These are phyloP conservation scores for Panthera leo DNA, from an alignment of 2,113 vertebrate species.

Conservation along the genomic window DNA sequence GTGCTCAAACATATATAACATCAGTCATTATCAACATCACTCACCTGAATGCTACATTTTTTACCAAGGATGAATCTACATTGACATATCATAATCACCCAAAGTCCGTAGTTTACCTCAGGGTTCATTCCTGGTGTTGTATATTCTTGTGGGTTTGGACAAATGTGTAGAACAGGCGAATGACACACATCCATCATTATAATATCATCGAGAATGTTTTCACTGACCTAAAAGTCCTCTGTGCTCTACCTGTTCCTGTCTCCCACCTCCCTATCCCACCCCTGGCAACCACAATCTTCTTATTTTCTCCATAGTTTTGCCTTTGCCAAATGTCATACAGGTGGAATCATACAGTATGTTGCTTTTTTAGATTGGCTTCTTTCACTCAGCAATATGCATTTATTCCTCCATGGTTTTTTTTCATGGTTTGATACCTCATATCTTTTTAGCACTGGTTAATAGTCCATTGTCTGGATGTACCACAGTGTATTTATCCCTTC, in stretches of 20 bases:
- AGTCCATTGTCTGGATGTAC: background rate
- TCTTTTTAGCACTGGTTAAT: background rate
- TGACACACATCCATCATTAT: background rate
- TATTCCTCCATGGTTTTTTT: background rate
- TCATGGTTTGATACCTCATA: background rate
- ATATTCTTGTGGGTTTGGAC: background rate
- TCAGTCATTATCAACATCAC: background rate
- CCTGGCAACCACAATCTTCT: background rate
- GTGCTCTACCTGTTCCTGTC: background rate
- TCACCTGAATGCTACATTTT: background rate
- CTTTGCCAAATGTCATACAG: background rate
- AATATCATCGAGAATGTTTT: background rate
- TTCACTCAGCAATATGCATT: background rate
- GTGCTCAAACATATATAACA: background rate
- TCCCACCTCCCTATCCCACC: background rate
- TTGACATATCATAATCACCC: background rate
- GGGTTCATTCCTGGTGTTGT: background rate
- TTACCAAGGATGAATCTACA: background rate
- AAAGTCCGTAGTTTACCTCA: background rate
- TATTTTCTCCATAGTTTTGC: background rate
- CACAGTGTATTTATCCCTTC: background rate
- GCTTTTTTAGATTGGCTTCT: background rate
- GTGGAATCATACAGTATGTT: background rate
- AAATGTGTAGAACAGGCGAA: background rate
- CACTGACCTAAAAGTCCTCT: background rate